Conservation (phyloP, 92 coral and sea anemone species). For the Epizoanthus fatuus region DNA sequence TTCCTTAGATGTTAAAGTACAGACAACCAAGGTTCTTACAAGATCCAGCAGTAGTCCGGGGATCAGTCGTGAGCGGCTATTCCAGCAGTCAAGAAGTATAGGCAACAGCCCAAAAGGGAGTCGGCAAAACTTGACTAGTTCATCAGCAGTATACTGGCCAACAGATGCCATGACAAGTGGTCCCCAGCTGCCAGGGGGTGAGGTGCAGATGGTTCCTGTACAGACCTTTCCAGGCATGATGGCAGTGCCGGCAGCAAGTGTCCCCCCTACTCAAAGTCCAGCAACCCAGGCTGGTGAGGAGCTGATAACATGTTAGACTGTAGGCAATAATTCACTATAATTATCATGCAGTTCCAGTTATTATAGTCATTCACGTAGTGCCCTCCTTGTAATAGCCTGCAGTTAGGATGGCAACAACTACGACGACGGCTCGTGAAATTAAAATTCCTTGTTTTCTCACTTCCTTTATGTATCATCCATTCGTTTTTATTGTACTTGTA, state of each 20-base stretch:
- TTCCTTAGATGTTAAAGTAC: conserved; percentile 78
- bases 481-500: no score
- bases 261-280: conserved; percentile 8
- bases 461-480: no score
- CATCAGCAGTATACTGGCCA: conserved; percentile 82
- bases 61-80: conserved; percentile 60
- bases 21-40: conserved; percentile 79
- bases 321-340: neutral
- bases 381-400: no score
- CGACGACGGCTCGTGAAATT: no score
- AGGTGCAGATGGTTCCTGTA: conserved; percentile 80
- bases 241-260: conserved; percentile 34
- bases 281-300: conserved; percentile 69
- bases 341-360: no score
- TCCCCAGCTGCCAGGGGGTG: conserved; percentile 69
- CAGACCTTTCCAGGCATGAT: conserved; percentile 61
- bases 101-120: conserved; percentile 74
- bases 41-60: conserved; percentile 92
- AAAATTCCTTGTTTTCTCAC: no score
- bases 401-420: no score
- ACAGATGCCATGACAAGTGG: conserved; percentile 78
- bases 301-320: neutral
- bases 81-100: conserved; percentile 66
- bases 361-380: no score
- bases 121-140: conserved; percentile 65